Evolutionary conservation across 2,888 invertebrate genomes (phyloP).

Genomic region (Trissolcus japonicus): DNA sequence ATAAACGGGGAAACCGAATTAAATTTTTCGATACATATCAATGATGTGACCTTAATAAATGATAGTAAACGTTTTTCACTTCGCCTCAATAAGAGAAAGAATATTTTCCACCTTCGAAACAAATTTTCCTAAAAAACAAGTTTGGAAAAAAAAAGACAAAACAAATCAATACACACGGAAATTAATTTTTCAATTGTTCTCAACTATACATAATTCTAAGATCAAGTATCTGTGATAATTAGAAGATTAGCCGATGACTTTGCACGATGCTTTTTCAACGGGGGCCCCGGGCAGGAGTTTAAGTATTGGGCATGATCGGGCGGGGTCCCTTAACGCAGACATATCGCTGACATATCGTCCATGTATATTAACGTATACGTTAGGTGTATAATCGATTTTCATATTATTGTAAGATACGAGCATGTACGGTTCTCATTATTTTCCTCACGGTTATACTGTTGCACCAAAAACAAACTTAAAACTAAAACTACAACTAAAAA

Average conservation of each 20-base stretch:
- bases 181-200: conserved; percentile 41
- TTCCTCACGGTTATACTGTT: conserved; percentile 37
- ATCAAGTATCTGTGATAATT: conserved; percentile 55
- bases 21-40: conserved; percentile 54
- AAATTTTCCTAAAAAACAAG: conserved; percentile 40
- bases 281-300: background rate
- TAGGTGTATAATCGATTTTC: conserved; percentile 45
- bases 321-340: conserved; percentile 39
- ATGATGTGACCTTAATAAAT: conserved; percentile 51
- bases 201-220: conserved; percentile 50
- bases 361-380: conserved; percentile 52
- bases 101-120: conserved; percentile 37
- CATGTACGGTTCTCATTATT: conserved; percentile 23
- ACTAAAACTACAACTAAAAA: background rate
- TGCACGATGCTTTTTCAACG: conserved; percentile 44
- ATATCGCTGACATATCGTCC: conserved; percentile 54
- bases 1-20: conserved; percentile 47
- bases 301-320: conserved; percentile 9
- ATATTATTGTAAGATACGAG: conserved; percentile 44
- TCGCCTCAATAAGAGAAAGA: conserved; percentile 15
- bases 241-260: conserved; percentile 46
- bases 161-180: conserved; percentile 3
- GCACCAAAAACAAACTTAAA: conserved; percentile 11
- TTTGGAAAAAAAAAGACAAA: background rate
- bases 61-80: conserved; percentile 34